Base-by-base conservation (phyloP, 2,888 invertebrate species). In the Acleris emargana region DNA sequence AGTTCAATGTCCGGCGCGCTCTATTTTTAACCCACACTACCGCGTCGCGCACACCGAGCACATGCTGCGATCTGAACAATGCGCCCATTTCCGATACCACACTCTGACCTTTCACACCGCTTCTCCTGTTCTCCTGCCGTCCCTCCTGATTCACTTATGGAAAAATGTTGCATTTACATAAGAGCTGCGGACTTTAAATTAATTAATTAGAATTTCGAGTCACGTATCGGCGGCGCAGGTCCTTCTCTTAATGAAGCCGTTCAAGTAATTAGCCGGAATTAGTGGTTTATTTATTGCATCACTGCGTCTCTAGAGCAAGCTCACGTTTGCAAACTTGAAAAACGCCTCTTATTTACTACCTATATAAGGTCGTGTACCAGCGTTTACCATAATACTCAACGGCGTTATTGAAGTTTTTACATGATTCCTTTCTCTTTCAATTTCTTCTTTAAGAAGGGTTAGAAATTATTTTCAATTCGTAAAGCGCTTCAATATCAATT, bases 1-100 rank as follows among this genome's bases (percentile, higher is more conserved):
- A 79, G 91, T 89, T 91, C 89, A 90, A 91, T 88, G 91, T 88
- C 89, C 91, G 89, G 86, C 81, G 72, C 76, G 74, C 78, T 84
- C 89, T 91, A 90, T 91, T 89, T 90, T 88, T 90, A 91, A 85
- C 83, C 74, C 76, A 71, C 76, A 81, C 78, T 76, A 74, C 77
- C 78, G 75, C 79, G 76, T 77, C 70, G 73, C 70, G 70, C 73
- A 75, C 73, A 75, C 71, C 76, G 77, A 82, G 83, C 78, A 76
- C 80, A 78, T 82, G 77, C 76, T 74, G 69, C 73, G 68, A 73
- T 78, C 73, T 71, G 72, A 79, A 87, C 85, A 86, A 86, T 85
- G 74, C 75, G 72, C 71, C 68, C 72, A 69, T 72, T 76, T 72
- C 74, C 73, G 74, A 73, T 58, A 53, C 20, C 73, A 74, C 58